Base-by-base conservation (phyloP, 2,888 invertebrate genomes). In the Stomorhina lunata region DNA sequence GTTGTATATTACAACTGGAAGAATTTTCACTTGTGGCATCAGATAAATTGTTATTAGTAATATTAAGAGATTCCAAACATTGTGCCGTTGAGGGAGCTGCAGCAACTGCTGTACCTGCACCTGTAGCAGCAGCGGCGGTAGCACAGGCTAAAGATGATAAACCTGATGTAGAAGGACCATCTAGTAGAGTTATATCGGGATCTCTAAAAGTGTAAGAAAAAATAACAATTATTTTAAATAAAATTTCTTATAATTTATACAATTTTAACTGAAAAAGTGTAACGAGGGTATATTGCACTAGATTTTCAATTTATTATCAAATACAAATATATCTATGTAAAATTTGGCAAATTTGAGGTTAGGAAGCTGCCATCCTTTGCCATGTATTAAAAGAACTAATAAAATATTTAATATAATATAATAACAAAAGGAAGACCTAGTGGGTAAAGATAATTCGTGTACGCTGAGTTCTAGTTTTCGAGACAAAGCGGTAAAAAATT, bases 151-250 rank as follows among this genome's bases (percentile, higher is more conserved):
- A 69, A 15, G 83, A 50, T 22, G 73, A 20, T 45, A 82, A 20
- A 15, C 84, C 83, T n/a, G 85, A 84, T 10, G 84, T 85, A n/a
- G 85, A 85, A 37, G 86, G 86, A 27, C 84, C 84, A 77, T 86
- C 86, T 75, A 84, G 75, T 17, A 85, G 55, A n/a, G 57, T 40
- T 32, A 68, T 84, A 78, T 84, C 80, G 20, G 85, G 83, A 40
- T 84, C 69, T 72, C 81, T 82, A 48, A 29, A 76, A 76, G n/a
- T n/a, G n/a, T n/a, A n/a, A 15, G 4, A 45, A n/a, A 32, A 45
- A 34, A 68, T n/a, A 68, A 37, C 15, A 34, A 25, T n/a, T 27
- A 22, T 4, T 15, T 12, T 29, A 29, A 34, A 27, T 15, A 10
- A 17, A 27, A 20, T 22, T 40, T 40, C 15, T 40, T 40, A 40